Conservation (phyloP, 53 echinoderm and acorn worm species). For the Temnopleurus reevesii region DNA sequence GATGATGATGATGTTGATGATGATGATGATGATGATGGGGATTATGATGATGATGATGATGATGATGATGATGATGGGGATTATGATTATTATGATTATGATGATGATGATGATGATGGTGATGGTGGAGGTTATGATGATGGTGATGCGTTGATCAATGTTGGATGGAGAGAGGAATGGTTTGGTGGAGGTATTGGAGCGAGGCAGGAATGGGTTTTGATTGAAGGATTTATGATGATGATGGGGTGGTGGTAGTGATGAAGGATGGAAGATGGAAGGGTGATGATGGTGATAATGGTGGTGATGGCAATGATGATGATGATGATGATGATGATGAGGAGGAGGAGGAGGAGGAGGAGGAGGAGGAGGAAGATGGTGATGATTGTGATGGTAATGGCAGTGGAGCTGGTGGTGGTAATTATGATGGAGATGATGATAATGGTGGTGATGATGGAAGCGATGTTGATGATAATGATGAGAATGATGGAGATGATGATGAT, state of each 20-base stretch:
- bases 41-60: too few species aligned
- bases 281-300: background rate
- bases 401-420: too few species aligned
- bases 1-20: too few species aligned
- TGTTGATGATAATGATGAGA: background rate
- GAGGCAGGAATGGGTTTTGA: background rate
- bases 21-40: too few species aligned
- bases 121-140: too few species aligned
- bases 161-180: background rate
- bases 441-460: background rate
- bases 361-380: too few species aligned
- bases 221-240: background rate
- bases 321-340: background rate
- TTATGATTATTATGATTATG: too few species aligned
- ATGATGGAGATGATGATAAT: background rate
- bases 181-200: background rate
- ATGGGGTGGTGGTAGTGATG: background rate
- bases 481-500: background rate
- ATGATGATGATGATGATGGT: too few species aligned
- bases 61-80: too few species aligned
- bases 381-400: too few species aligned
- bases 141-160: conserved; percentile 8
- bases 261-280: background rate
- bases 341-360: background rate
- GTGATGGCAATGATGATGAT: background rate